Base-by-base conservation (phyloP, 2,888 invertebrate genomes). In the Euplagia quadripunctaria region DNA sequence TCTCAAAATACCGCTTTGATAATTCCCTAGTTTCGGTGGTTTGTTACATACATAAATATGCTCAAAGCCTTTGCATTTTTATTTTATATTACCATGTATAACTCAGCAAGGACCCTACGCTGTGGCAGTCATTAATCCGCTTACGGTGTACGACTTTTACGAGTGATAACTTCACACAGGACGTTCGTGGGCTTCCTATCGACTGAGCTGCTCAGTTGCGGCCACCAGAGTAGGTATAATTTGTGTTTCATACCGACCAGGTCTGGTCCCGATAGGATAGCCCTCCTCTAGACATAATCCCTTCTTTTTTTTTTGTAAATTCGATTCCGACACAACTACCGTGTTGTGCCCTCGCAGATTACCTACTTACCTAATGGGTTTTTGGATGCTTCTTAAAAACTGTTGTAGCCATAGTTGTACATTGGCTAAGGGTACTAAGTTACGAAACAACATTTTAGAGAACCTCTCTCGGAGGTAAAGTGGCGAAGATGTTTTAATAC, bases 391-490 rank as follows among this genome's bases (percentile, higher is more conserved):
- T n/a, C n/a, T n/a, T n/a, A n/a, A n/a, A n/a, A n/a, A n/a, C n/a
- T n/a, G n/a, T n/a, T n/a, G n/a, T n/a, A n/a, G n/a, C n/a, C n/a
- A n/a, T n/a, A n/a, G n/a, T n/a, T n/a, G n/a, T 11, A 58, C 58
- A 58, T 20, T 20, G 20, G 2, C 20, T 58, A 58, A n/a, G 20
- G 4, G 20, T 58, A 58, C 12, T 58, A 58, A 58, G 58, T 20
- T 58, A 58, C 58, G 20, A 58, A 58, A 58, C 58, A 20, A 58
- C 55, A 58, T 58, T 58, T 43, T 58, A 58, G n/a, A 55, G 9
- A n/a, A 58, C n/a, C 20, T 58, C 55, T 58, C n/a, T n/a, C n/a
- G 55, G 8, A 20, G 17, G n/a, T 55, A 55, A 55, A 55, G 55
- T 17, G 9, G 20, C n/a, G n/a, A 58, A 58, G 9, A 58, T n/a